A percentile compares a stretch with the other conserved stretches of the same genome.
These are phyloP conservation scores for Odocoileus virginianus DNA, from an alignment of 2,113 vertebrate genomes.

Conservation along the genomic window DNA sequence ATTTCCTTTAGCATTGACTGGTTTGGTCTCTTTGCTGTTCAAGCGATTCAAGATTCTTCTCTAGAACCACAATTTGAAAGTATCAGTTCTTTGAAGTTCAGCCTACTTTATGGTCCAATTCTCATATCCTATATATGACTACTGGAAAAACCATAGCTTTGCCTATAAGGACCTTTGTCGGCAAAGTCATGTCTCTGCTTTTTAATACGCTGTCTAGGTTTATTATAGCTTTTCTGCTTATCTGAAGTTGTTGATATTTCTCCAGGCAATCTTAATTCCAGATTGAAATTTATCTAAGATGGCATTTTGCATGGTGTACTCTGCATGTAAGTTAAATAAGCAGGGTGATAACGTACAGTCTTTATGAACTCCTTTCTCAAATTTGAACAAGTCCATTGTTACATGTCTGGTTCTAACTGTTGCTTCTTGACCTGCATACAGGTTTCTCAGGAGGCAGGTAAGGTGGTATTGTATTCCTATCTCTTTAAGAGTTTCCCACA, in stretches of 20 bases:
- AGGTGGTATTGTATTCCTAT: neutral
- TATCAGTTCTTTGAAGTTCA: neutral
- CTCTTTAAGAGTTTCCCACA: neutral
- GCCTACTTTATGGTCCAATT: neutral
- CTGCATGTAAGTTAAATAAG: neutral
- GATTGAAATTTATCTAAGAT: neutral
- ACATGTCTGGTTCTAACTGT: neutral
- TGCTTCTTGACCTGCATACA: neutral
- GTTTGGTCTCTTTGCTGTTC: neutral
- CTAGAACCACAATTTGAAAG: neutral
- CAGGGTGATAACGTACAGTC: neutral
- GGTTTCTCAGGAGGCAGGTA: neutral
- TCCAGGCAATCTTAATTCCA: neutral
- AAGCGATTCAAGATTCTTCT: neutral
- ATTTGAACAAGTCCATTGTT: neutral
- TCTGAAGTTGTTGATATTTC: neutral
- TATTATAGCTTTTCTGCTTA: neutral
- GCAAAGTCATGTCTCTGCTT: neutral
- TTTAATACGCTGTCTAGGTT: neutral
- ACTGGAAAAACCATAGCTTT: neutral
- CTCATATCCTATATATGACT: neutral
- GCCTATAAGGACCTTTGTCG: neutral
- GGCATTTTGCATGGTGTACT: neutral
- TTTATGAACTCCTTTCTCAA: neutral
- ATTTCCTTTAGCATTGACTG: neutral